These are phyloP conservation scores for Eulithis prunata DNA, from an alignment of 2,888 invertebrate species.

Conservation along the genomic window DNA sequence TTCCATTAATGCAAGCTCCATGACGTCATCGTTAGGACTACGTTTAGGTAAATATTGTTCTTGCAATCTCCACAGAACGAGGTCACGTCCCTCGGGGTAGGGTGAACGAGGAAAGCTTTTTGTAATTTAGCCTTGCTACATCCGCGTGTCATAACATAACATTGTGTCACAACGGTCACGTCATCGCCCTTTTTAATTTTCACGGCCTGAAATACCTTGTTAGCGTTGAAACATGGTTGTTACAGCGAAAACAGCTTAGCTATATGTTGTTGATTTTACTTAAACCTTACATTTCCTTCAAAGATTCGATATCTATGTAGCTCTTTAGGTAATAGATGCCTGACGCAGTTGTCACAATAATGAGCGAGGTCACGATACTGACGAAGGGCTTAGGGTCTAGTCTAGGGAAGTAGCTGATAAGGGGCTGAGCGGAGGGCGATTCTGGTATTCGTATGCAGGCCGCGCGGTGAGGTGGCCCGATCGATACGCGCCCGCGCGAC, in stretches of 20 bases:
- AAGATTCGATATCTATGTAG: conserved; percentile 12
- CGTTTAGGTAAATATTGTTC: conserved; percentile 60
- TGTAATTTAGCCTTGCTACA: conserved; percentile 57
- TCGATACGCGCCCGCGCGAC: conserved; percentile 83
- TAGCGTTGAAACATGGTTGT: conserved; percentile 34
- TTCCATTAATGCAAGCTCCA: conserved; percentile 25
- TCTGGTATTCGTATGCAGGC: conserved; percentile 82
- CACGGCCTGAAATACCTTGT: conserved; percentile 36
- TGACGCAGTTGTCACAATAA: conserved; percentile 59
- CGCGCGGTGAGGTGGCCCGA: conserved; percentile 71
- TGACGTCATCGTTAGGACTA: conserved; percentile 60
- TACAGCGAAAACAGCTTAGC: conserved; percentile 29
- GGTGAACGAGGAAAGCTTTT: conserved; percentile 67
- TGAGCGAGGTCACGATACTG: conserved; percentile 66
- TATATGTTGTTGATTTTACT: conserved; percentile 10
- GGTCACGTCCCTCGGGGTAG: conserved; percentile 59
- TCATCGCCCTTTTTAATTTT: conserved; percentile 46
- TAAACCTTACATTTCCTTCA: conserved; percentile 8
- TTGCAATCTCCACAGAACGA: conserved; percentile 62
- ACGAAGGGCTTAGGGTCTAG: conserved; percentile 69
- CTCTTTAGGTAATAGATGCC: conserved; percentile 38
- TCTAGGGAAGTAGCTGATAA: conserved; percentile 71
- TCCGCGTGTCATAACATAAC: conserved; percentile 56
- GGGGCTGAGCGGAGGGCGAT: conserved; percentile 75
- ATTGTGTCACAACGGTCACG: conserved; percentile 48